Conservation (phyloP, 2,797 vertebrate genomes). For the Pangasius larnaudii region DNA sequence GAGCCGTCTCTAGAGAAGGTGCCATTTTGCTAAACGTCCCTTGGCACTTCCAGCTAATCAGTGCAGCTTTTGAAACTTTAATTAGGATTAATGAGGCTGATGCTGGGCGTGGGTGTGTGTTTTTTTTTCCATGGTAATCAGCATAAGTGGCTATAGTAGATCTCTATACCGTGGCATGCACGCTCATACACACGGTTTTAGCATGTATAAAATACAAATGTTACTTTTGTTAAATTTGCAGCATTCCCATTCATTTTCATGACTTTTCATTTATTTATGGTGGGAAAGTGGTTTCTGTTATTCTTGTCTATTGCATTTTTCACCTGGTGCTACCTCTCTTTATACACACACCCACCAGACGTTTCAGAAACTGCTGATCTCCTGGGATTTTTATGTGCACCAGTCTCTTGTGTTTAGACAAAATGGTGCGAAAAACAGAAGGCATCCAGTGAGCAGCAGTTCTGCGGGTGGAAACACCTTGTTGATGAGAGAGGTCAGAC, state of each 20-base stretch:
- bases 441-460: background rate
- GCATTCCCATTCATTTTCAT: background rate
- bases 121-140: constrained; percentile 28
- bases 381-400: background rate
- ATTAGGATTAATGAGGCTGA: constrained; percentile 53
- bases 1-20: constrained; percentile 34
- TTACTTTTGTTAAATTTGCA: background rate
- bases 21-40: constrained; percentile 42
- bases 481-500: too few species aligned
- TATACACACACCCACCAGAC: background rate
- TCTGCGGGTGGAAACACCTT: background rate
- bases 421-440: background rate
- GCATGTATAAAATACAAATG: background rate
- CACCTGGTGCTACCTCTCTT: background rate
- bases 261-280: background rate
- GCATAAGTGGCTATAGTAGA: background rate
- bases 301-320: background rate
- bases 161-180: background rate
- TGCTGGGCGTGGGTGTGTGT: background rate
- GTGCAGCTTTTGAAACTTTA: constrained; percentile 43
- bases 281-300: background rate
- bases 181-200: background rate
- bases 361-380: background rate
- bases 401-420: background rate
- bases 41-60: constrained; percentile 41